Evolutionary conservation across 1,140 invertebrate species (phyloP).

Genomic region (Nasonia giraulti): DNA sequence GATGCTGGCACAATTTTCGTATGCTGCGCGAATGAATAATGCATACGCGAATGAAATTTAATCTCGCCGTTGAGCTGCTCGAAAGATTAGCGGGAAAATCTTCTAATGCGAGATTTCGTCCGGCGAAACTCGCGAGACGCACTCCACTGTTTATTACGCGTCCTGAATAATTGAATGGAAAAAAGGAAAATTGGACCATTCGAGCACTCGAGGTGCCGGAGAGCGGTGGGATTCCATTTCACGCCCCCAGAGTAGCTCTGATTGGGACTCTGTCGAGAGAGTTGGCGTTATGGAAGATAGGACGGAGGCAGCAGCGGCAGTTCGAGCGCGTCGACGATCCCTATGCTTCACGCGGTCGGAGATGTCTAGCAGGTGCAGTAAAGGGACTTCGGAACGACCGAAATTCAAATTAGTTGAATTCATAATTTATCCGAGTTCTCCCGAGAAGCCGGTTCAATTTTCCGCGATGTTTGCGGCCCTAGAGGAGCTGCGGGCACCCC

Average conservation of each 20-base stretch:
- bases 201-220: neutral
- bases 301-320: neutral
- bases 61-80: no score
- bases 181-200: neutral
- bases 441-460: neutral
- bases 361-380: neutral
- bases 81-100: no score
- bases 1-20: no score
- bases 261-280: neutral
- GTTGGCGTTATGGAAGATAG: conserved; percentile 17
- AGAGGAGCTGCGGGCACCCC: neutral
- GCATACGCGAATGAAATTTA: no score
- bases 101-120: neutral
- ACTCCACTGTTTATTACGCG: neutral
- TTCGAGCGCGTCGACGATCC: neutral
- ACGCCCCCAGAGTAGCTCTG: neutral
- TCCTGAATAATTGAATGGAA: neutral
- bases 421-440: conserved; percentile 16
- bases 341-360: neutral
- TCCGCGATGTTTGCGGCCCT: neutral
- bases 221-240: conserved; percentile 10
- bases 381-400: conserved; percentile 10
- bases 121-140: neutral
- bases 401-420: conserved; percentile 35
- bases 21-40: no score